Evolutionary conservation across 2,888 invertebrate genomes (phyloP).

Genomic region (Yponomeuta plumbellus): DNA sequence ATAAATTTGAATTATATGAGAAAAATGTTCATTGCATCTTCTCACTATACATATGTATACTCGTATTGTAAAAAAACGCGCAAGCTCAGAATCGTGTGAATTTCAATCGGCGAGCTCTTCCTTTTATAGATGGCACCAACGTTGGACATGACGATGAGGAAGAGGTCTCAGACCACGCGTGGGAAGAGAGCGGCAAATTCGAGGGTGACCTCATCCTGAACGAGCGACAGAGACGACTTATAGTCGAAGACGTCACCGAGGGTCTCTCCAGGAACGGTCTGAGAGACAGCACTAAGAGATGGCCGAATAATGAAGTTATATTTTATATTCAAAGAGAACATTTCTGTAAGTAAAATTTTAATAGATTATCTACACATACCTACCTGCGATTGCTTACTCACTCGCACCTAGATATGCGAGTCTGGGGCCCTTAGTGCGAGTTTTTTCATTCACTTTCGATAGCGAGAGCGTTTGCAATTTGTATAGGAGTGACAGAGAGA

Average conservation of each 20-base stretch:
- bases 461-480: too few relatives aligned
- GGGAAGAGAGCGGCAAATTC: conserved; percentile 72
- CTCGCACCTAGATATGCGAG: too few relatives aligned
- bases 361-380: too few relatives aligned
- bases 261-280: conserved; percentile 65
- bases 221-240: conserved; percentile 58
- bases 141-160: conserved; percentile 50
- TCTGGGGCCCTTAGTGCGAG: too few relatives aligned
- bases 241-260: conserved; percentile 60
- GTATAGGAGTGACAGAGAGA: too few relatives aligned
- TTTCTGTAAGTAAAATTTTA: conserved; percentile 54
- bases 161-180: conserved; percentile 54
- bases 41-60: background rate
- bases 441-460: too few relatives aligned
- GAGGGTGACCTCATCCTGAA: conserved; percentile 72
- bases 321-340: conserved; percentile 64
- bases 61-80: background rate
- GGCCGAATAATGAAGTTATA: conserved; percentile 67
- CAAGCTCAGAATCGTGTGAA: background rate
- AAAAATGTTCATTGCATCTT: background rate
- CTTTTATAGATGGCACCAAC: conserved; percentile 13
- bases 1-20: background rate
- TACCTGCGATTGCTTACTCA: too few relatives aligned
- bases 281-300: conserved; percentile 59
- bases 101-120: background rate